Percentiles rank a stretch among this genome's conserved stretches.
Conservation (phyloP, 2,888 invertebrate genomes). For the Drosophila nr. perissopoda region DNA sequence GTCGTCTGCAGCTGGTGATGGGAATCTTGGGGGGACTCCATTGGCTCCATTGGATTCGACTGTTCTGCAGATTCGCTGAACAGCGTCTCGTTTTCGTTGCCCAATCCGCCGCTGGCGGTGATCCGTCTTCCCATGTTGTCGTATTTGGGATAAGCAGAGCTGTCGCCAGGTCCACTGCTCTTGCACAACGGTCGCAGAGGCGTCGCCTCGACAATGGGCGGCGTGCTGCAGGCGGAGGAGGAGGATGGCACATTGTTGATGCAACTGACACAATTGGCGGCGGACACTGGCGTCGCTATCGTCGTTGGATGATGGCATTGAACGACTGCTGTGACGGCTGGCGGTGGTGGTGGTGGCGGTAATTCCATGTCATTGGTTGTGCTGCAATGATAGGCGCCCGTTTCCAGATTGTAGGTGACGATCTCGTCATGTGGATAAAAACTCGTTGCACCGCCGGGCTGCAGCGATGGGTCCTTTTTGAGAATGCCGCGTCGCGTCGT, state of each 20-base stretch:
- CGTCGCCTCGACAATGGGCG: conserved; percentile 76
- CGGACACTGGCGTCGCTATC: conserved; percentile 52
- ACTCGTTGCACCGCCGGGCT: conserved; percentile 72
- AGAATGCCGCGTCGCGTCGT: conserved; percentile 84
- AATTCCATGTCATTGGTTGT: conserved; percentile 63
- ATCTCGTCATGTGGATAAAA: conserved; percentile 85
- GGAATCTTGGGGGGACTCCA: conserved; percentile 48
- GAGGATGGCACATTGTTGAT: conserved; percentile 66
- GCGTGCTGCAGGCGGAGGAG: conserved; percentile 72
- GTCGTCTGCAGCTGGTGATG: conserved; percentile 63
- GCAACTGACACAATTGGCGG: conserved; percentile 73
- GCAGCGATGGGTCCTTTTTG: conserved; percentile 83
- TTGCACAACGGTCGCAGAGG: conserved; percentile 70
- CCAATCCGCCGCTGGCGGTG: conserved; percentile 90
- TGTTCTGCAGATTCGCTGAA: conserved; percentile 81
- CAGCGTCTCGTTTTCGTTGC: conserved; percentile 86
- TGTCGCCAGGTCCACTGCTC: conserved; percentile 42
- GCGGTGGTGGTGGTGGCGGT: conserved; percentile 81
- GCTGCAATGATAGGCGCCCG: conserved; percentile 67
- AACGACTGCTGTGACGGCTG: conserved; percentile 70
- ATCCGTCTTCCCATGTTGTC: conserved; percentile 96
- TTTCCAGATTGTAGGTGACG: conserved; percentile 84
- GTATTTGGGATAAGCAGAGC: conserved; percentile 87
- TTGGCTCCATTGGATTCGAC: conserved; percentile 42
- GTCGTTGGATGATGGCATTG: conserved; percentile 76